Percentiles rank a stretch among this genome's conserved stretches.
These are phyloP conservation scores for Aptenodytes forsteri DNA, from an alignment of 2,113 vertebrate species.

Conservation along the genomic window DNA sequence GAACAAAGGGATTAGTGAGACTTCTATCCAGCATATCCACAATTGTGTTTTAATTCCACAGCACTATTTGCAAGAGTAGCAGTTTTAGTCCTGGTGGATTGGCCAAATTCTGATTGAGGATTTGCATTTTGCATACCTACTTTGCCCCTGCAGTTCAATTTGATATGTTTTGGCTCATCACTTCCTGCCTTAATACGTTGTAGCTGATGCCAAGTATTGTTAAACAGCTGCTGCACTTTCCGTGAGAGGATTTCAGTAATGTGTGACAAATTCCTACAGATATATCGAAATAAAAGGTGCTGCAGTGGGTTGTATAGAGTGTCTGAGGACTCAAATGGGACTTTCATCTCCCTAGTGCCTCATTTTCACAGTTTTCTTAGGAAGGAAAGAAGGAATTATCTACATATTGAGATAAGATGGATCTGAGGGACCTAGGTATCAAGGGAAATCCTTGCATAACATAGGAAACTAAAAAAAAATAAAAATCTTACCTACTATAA, in stretches of 20 bases:
- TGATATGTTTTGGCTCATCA: conserved; percentile 66
- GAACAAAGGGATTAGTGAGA: conserved; percentile 30
- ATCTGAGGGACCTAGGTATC: not conserved
- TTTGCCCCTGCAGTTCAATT: conserved; percentile 40
- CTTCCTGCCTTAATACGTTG: conserved; percentile 24
- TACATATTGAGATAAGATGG: not conserved
- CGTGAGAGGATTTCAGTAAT: conserved; percentile 36
- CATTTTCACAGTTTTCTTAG: not conserved
- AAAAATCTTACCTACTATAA: not conserved
- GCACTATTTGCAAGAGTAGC: not conserved
- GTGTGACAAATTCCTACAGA: conserved; percentile 36
- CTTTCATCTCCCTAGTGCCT: not conserved
- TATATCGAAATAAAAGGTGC: not conserved
- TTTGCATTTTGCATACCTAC: conserved; percentile 54
- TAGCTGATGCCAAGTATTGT: conserved; percentile 45
- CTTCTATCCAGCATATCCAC: not conserved
- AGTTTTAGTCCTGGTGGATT: conserved; percentile 12
- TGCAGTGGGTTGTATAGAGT: not conserved
- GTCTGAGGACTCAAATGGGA: conserved; percentile 1
- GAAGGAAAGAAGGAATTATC: not conserved
- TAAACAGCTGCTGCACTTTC: conserved; percentile 45
- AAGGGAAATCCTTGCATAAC: not conserved
- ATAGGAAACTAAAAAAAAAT: not conserved
- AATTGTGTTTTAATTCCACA: conserved; percentile 34
- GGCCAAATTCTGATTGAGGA: conserved; percentile 25